These are phyloP conservation scores for Limosa lapponica DNA, from an alignment of 2,797 vertebrate species.

Conservation along the genomic window DNA sequence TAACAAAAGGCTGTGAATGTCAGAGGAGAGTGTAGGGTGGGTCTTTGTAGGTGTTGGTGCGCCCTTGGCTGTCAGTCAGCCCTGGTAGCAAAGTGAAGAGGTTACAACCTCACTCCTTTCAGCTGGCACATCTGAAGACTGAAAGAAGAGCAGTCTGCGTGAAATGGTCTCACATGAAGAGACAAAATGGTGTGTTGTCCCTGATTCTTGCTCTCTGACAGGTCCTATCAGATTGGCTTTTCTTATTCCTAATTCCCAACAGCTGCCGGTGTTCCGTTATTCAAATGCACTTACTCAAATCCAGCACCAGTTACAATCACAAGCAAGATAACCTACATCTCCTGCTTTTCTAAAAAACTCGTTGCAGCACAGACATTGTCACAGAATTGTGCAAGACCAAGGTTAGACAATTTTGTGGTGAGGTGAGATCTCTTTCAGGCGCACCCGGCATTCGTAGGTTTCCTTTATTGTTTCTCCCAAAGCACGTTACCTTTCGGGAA, in stretches of 20 bases:
- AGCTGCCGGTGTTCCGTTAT: not conserved
- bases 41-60: not conserved
- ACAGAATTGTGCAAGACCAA: not conserved
- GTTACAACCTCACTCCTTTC: not conserved
- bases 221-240: not conserved
- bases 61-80: not conserved
- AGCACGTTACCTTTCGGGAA: not conserved
- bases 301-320: not conserved
- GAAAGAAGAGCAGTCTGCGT: not conserved
- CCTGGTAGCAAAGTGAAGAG: not conserved
- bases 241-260: not conserved
- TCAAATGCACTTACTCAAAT: not conserved
- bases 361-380: not conserved
- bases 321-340: not conserved
- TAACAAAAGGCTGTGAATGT: not conserved
- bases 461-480: not conserved
- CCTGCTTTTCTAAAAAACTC: not conserved
- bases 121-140: not conserved
- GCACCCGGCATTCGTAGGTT: not conserved
- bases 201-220: not conserved
- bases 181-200: not conserved
- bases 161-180: not conserved
- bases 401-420: not conserved
- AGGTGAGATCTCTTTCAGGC: not conserved
- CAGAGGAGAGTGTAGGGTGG: not conserved